Evolutionary conservation across 2,797 vertebrate species (phyloP), one percentile per base, ranked within the genome.

Genomic region (Eurystomus glaucurus): DNA sequence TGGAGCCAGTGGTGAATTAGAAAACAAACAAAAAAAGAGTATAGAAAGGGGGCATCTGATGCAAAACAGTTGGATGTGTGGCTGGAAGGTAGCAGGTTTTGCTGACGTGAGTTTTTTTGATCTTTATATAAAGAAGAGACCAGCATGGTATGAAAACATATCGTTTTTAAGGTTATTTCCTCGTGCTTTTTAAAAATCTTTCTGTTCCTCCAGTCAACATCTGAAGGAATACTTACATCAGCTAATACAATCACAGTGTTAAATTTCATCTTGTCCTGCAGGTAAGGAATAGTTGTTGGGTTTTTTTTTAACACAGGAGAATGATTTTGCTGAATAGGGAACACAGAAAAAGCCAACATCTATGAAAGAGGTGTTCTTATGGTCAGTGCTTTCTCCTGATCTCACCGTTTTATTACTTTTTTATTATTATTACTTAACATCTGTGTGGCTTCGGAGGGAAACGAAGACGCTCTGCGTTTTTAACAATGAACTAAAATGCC

Each of bases 401-500:
- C 21, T 4, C 54, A 45, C 26, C 22, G 9, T 66, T 85, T 88
- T 66, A 74, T 80, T 60, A 15, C 25, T 37, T 70, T 61, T 79
- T 51, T 48, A 51, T 58, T 86, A 28, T 54, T 79, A 61, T 51
- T 62, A 9, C 54, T 64, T 39, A 68, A 76, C 81, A 82, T 79
- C 86, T 87, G 26, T 76, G 51, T 78, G 35, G 19, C 68, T 87
- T 78, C 74, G 69, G 21, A 51, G 50, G n/a, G 26, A 25, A n/a
- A 69, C 35, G 79, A 8, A 69, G 65, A 45, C 62, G 23, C 26
- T 87, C 29, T 51, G 13, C 1, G 0, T 65, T 85, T 76, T 88
- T 92, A 87, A 64, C 58, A 88, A 28, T 41, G 70, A 61, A 43
- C n/a, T 62, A 62, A 69, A 88, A 92, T 87, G 62, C 58, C 25